phyloP scores from a whole-genome alignment of 2,797 vertebrate genomes.

The Rhinogobio ventralis region DNA sequence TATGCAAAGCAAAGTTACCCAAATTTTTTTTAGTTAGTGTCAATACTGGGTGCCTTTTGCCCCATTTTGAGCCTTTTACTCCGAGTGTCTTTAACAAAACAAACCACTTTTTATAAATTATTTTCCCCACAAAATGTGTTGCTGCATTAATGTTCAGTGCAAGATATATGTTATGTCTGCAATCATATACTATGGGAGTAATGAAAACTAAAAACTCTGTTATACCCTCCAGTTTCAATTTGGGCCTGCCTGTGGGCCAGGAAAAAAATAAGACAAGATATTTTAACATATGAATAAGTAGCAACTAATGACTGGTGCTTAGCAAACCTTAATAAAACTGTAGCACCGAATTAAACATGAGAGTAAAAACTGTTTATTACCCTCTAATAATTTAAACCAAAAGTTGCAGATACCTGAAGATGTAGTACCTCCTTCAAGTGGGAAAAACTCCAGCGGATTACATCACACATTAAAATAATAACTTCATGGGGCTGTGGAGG shows the following conservation, averaged over 20 bases:
- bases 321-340: conserved; percentile 13
- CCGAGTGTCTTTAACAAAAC: not conserved
- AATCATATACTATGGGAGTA: too few species aligned
- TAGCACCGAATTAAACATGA: conserved; percentile 8
- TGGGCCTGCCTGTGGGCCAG: too few species aligned
- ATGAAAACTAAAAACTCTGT: not conserved
- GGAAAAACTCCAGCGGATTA: not conserved
- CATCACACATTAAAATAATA: not conserved
- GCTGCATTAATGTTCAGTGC: not conserved
- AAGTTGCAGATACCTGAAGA: not conserved
- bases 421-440: not conserved
- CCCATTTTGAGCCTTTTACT: not conserved
- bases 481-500: not conserved
- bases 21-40: not conserved
- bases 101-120: not conserved
- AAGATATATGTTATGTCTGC: too few species aligned
- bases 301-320: conserved; percentile 14
- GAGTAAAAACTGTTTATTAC: not conserved
- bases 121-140: not conserved
- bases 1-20: not conserved
- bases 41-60: not conserved
- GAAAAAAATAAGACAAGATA: not conserved
- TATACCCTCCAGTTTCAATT: too few species aligned
- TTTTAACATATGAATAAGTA: conserved; percentile 3
- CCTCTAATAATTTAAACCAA: not conserved